phyloP scores from a whole-genome alignment of 2,113 vertebrate genomes.

The Neopipo cinnamomea region DNA sequence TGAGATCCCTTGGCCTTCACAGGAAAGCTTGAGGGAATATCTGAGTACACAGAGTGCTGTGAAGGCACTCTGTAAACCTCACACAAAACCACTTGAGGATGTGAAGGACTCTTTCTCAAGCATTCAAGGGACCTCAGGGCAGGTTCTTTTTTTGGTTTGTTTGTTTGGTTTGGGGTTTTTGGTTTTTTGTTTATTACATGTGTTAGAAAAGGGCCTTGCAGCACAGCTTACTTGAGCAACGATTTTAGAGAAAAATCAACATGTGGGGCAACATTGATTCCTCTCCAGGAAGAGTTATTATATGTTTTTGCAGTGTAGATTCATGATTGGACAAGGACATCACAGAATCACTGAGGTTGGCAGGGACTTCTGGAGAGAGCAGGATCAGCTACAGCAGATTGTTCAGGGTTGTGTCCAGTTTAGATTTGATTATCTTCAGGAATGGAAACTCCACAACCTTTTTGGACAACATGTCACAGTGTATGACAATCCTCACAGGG shows the following conservation, averaged over 20 bases:
- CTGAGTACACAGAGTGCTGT: rapidly evolving
- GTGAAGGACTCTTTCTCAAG: neutral
- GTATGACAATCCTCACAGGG: neutral
- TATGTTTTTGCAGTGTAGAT: neutral
- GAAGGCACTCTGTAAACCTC: neutral
- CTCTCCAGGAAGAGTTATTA: neutral
- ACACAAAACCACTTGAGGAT: neutral
- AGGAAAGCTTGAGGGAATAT: neutral
- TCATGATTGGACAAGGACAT: neutral
- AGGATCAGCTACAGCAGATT: neutral
- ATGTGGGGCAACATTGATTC: neutral
- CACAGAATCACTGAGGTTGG: neutral
- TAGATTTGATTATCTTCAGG: neutral
- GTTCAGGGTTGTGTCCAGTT: neutral
- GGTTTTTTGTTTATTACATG: neutral
- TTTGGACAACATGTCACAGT: neutral
- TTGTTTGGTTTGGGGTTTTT: too few relatives aligned
- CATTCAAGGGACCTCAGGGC: neutral
- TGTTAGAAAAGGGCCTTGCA: neutral
- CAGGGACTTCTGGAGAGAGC: neutral
- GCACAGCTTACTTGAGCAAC: neutral
- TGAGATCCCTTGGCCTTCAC: neutral
- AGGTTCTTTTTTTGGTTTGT: neutral
- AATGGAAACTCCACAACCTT: neutral
- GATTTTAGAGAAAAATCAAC: neutral